phyloP scores from a whole-genome alignment of 2,888 invertebrate genomes.

The Caenorhabditis panamensis region DNA sequence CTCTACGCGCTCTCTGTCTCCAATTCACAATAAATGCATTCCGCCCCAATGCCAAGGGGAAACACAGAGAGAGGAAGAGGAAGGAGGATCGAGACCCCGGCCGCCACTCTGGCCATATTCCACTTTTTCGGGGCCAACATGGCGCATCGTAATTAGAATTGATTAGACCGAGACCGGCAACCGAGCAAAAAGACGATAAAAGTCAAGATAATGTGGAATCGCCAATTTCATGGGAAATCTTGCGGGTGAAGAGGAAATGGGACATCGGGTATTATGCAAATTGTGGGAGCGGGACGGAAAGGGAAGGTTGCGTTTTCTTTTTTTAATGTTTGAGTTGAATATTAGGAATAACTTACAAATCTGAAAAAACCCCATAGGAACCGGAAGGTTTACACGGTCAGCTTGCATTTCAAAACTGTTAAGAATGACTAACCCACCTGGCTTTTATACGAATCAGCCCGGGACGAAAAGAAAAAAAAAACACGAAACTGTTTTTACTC shows the following conservation, averaged over 20 bases:
- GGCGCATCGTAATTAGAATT: slow-evolving; percentile 32
- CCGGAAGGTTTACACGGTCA: too few species aligned
- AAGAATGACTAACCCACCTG: too few species aligned
- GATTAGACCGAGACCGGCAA: slow-evolving; percentile 12
- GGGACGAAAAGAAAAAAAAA: too few species aligned
- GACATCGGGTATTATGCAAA: too few species aligned
- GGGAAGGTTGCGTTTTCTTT: too few species aligned
- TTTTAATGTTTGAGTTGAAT: too few species aligned
- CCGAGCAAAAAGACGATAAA: neutral
- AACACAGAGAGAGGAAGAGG: slow-evolving; percentile 33
- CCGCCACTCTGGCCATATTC: neutral
- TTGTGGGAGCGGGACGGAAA: too few species aligned
- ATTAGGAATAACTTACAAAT: too few species aligned
- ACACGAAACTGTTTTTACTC: too few species aligned
- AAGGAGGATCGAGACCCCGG: slow-evolving; percentile 20
- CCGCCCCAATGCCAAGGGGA: slow-evolving; percentile 46
- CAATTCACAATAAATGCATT: slow-evolving; percentile 58
- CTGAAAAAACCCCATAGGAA: too few species aligned
- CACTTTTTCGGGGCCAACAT: slow-evolving; percentile 40
- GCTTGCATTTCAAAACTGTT: too few species aligned
- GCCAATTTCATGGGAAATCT: neutral
- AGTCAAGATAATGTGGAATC: neutral
- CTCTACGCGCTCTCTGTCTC: slow-evolving; percentile 47
- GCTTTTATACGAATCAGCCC: too few species aligned
- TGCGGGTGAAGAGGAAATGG: neutral